Percentiles rank a stretch among this genome's conserved stretches.
Conservation (phyloP, 2,113 vertebrate genomes). For the Perognathus longimembris region DNA sequence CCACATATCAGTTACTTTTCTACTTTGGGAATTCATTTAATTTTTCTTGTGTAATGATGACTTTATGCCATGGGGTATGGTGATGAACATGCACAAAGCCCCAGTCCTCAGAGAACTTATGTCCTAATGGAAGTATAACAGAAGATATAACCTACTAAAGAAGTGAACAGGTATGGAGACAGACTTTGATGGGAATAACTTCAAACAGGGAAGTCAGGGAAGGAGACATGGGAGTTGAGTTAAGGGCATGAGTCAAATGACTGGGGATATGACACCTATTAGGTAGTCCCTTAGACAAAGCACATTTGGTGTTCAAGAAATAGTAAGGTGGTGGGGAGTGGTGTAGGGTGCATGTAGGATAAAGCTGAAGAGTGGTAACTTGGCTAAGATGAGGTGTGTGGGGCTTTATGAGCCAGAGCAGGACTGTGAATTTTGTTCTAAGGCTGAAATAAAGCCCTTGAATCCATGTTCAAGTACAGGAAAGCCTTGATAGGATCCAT, state of each 20-base stretch:
- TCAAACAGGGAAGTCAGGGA: not conserved
- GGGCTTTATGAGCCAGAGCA: not conserved
- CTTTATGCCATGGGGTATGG: not conserved
- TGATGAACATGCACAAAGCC: not conserved
- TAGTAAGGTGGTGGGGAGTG: not conserved
- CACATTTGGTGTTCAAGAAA: not conserved
- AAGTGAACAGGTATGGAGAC: rapidly evolving
- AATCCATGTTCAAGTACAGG: not conserved
- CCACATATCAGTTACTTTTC: not conserved
- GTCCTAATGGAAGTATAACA: too few species aligned
- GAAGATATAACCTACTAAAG: not conserved
- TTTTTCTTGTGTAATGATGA: not conserved
- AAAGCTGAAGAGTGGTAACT: not conserved
- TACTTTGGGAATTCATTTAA: not conserved
- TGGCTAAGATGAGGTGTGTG: not conserved
- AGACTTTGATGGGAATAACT: too few species aligned
- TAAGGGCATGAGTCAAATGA: not conserved
- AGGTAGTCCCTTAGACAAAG: not conserved
- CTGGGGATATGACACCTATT: not conserved
- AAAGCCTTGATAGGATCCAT: not conserved
- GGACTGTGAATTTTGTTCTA: not conserved
- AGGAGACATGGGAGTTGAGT: not conserved
- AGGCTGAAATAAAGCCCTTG: not conserved
- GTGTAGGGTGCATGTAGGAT: too few species aligned
- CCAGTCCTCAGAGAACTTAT: too few species aligned